Evolutionary conservation across 1,140 invertebrate genomes (phyloP).

Genomic region (Pissodes strobi): DNA sequence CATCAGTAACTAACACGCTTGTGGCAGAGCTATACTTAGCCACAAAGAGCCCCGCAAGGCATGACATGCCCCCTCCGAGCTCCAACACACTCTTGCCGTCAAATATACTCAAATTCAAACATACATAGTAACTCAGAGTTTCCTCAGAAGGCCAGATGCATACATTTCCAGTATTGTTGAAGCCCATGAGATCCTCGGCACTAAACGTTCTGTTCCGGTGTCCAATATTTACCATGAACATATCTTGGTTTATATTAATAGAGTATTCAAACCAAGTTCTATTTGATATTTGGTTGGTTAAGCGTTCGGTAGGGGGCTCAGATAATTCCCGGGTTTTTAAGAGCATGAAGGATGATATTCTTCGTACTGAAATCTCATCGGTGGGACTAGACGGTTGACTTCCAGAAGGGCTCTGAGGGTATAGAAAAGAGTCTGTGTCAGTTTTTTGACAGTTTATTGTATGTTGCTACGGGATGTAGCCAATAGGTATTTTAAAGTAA

Average conservation of each 20-base stretch:
- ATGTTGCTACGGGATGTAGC: too few relatives aligned
- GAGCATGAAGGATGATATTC: slow-evolving; percentile 63
- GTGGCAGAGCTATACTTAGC: slow-evolving; percentile 68
- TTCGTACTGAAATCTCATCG: slow-evolving; percentile 61
- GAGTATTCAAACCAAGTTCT: slow-evolving; percentile 63
- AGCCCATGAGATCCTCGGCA: slow-evolving; percentile 75
- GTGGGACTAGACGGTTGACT: slow-evolving; percentile 55
- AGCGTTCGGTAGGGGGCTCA: slow-evolving; percentile 20
- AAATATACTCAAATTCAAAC: slow-evolving; percentile 70
- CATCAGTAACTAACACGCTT: slow-evolving; percentile 73
- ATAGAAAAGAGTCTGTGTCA: slow-evolving; percentile 11
- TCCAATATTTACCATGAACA: slow-evolving; percentile 62
- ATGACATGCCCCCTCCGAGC: slow-evolving; percentile 85
- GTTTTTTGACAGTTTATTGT: not conserved
- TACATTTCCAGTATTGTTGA: slow-evolving; percentile 91
- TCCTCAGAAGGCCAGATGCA: slow-evolving; percentile 91
- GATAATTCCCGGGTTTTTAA: slow-evolving; percentile 53
- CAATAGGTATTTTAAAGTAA: too few relatives aligned
- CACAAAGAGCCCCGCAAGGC: slow-evolving; percentile 75
- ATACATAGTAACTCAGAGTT: slow-evolving; percentile 74
- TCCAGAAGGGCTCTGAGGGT: slow-evolving; percentile 50
- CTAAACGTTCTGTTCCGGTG: slow-evolving; percentile 67
- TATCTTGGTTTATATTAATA: slow-evolving; percentile 53
- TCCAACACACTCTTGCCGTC: slow-evolving; percentile 72
- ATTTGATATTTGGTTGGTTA: slow-evolving; percentile 44